Conservation (phyloP, 2,797 vertebrate genomes). For the Gymnopithys bicolor region DNA sequence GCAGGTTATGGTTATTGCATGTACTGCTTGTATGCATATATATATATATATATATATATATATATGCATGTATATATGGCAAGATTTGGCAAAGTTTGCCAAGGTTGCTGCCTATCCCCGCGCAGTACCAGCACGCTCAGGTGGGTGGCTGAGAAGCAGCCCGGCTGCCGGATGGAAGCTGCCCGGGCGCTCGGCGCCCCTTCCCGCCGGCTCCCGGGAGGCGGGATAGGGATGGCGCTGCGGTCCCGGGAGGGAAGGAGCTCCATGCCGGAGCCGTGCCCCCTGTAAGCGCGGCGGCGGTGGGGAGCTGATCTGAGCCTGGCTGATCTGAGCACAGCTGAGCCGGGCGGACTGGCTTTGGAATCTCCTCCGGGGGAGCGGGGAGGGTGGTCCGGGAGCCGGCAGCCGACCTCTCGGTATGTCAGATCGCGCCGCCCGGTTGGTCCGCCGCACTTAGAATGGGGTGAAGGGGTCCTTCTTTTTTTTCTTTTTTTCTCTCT, state of each 20-base stretch:
- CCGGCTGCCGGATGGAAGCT: not conserved
- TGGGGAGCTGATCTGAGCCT: not conserved
- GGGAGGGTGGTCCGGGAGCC: not conserved
- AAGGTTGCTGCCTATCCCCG: not conserved
- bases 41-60: not conserved
- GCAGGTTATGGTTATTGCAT: not conserved
- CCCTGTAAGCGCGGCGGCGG: not conserved
- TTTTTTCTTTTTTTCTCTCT: too few species aligned
- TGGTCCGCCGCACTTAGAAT: not conserved
- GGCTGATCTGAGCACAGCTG: not conserved
- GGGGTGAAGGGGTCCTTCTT: not conserved
- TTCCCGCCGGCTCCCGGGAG: not conserved
- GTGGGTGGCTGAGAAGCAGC: not conserved
- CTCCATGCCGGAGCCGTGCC: not conserved
- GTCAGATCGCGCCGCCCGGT: not conserved
- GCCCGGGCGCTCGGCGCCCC: not conserved
- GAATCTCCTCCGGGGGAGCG: not conserved
- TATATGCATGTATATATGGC: not conserved
- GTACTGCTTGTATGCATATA: not conserved
- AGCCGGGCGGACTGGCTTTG: not conserved
- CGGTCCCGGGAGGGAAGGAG: not conserved
- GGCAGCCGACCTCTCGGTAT: not conserved
- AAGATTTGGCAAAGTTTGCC: slow-evolving; percentile 20
- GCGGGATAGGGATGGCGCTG: not conserved
- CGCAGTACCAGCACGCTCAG: not conserved